Base-by-base conservation (phyloP, 2,797 vertebrate species). In the Microctenopoma stevenorrisi region DNA sequence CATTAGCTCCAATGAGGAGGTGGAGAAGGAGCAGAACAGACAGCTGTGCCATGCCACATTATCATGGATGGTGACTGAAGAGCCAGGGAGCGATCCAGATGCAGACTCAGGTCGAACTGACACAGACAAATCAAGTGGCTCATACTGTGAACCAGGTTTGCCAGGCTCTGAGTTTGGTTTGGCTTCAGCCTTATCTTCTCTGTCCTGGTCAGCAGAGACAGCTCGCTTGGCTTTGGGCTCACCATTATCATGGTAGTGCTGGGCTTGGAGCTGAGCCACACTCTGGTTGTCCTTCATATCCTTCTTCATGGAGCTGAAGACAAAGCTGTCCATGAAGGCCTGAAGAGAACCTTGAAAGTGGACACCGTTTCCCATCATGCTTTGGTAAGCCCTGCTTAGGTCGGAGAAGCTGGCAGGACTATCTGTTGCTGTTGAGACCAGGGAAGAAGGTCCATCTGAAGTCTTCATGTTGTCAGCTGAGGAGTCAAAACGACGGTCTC, bases 291-390 rank as follows among this genome's bases (percentile, higher is more conserved):
- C 88, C 85, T 96, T 96, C 77, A 95, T 94, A 62, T 98, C 97
- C 74, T 97, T 99, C 92, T 97, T 98, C 93, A 98, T 92, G 78
- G 96, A 97, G 90, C 91, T 94, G 62, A 98, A 93, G 76, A 98
- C 97, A 72, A 98, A 99, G 89, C 83, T 98, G 94, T 99, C 97
- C 97, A 99, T 98, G 89, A 99, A 98, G 22, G 98, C 96, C 77
- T 98, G 97, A 75, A 99, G 93, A 81, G 98, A 98, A 66, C 98
- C 98, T 91, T 98, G 98, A 74, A 99, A 98, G 85, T 96, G 98
- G 78, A 97, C 96, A 8, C 97, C 98, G 0, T 99, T 99, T 77
- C 96, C 96, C 80, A 96, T 94, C 82, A 97, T 95, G 86, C 93
- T 97, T 88, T 97, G 97, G 89, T 98, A 99, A 68, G 96, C 95